Percentiles rank a stretch among this genome's conserved stretches.
Evolutionary conservation across 2,113 vertebrate genomes (phyloP).

Genomic region (Calcarius ornatus): DNA sequence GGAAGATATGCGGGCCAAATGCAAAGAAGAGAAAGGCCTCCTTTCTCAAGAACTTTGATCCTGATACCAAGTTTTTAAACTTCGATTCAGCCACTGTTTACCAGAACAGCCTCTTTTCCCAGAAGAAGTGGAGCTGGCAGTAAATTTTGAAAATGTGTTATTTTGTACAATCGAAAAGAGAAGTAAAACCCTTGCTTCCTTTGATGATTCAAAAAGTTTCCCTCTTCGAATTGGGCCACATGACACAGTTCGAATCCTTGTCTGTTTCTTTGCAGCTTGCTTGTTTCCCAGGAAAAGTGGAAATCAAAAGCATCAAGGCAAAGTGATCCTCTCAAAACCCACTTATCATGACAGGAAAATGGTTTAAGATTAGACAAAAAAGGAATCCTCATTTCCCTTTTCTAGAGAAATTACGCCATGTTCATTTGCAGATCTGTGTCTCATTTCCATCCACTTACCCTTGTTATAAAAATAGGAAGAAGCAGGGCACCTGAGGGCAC

Average conservation of each 20-base stretch:
- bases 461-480: not conserved
- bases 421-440: not conserved
- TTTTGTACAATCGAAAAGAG: not conserved
- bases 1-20: not conserved
- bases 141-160: not conserved
- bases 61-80: not conserved
- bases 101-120: not conserved
- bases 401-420: constrained; percentile 28
- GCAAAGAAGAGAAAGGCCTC: not conserved
- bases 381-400: constrained; percentile 49
- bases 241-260: not conserved
- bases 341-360: not conserved
- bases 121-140: not conserved
- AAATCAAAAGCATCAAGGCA: not conserved
- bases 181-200: not conserved
- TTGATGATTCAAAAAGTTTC: not conserved
- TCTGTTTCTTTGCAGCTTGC: not conserved
- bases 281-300: not conserved
- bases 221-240: not conserved
- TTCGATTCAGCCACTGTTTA: not conserved
- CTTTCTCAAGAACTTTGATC: not conserved
- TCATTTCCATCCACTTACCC: constrained; percentile 9
- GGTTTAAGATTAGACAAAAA: not conserved
- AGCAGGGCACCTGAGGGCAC: not conserved
- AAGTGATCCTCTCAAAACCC: not conserved